Evolutionary conservation across 2,797 vertebrate genomes (phyloP).

Genomic region (Hoplostethus atlanticus): DNA sequence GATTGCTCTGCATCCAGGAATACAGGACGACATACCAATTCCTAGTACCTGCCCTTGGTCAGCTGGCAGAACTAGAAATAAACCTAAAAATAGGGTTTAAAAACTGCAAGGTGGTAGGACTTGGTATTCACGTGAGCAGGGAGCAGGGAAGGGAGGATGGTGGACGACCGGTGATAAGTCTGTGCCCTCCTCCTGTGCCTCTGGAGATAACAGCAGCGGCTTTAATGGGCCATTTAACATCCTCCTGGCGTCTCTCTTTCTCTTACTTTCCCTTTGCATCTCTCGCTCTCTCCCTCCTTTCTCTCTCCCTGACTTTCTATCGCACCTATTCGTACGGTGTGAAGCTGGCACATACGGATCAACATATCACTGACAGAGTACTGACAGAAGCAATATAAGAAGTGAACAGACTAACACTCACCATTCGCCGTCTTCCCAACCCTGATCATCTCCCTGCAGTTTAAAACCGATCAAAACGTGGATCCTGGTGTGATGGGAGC

Average conservation of each 20-base stretch:
- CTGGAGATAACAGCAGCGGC: slow-evolving; percentile 15
- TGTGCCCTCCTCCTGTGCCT: neutral
- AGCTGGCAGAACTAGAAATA: neutral
- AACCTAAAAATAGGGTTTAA: slow-evolving; percentile 7
- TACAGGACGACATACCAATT: neutral
- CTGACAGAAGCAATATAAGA: too few relatives aligned
- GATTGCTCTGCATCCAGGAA: neutral
- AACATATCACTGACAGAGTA: neutral
- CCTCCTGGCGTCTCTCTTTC: neutral
- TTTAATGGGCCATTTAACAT: slow-evolving; percentile 38
- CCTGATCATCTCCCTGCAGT: neutral
- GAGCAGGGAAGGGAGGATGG: neutral
- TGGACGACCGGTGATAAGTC: slow-evolving; percentile 24
- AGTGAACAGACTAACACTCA: neutral
- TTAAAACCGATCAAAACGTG: slow-evolving; percentile 5
- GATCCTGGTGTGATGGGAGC: slow-evolving; percentile 4
- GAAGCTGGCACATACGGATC: slow-evolving; percentile 1
- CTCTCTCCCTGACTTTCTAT: neutral
- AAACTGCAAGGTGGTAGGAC: neutral
- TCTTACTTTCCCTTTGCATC: neutral
- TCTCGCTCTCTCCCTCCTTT: neutral
- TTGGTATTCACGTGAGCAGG: neutral
- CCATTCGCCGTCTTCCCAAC: neutral
- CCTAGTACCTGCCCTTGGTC: neutral
- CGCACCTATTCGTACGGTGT: neutral